phyloP scores from a whole-genome alignment of 2,113 vertebrate genomes.

The Myrmophylax atrothorax region DNA sequence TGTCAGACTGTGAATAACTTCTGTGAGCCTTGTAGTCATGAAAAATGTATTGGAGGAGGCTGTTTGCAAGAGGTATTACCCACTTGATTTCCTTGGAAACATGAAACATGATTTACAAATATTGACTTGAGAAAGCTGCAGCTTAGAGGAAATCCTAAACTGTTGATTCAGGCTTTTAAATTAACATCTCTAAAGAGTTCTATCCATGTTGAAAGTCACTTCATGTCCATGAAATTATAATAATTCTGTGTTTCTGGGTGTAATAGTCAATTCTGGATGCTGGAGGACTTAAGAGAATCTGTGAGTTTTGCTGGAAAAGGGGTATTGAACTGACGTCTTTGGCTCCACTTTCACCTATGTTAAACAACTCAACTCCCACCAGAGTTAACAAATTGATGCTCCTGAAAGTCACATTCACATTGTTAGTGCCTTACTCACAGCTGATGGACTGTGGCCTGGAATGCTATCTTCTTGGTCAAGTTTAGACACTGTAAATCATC shows the following conservation, averaged over 20 bases:
- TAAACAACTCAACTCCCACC: accelerated
- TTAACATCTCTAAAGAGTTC: constrained; percentile 54
- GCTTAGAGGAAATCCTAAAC: constrained; percentile 59
- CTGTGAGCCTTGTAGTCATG: neutral
- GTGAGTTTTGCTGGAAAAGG: neutral
- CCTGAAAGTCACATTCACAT: neutral
- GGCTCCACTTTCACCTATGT: neutral
- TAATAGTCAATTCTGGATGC: neutral
- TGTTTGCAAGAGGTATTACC: constrained; percentile 55
- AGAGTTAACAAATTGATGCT: neutral
- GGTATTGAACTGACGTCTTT: neutral
- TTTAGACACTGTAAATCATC: neutral
- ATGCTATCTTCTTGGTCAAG: neutral
- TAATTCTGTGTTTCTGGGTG: neutral
- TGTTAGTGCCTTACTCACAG: neutral
- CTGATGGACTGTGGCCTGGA: neutral
- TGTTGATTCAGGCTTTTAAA: constrained; percentile 65
- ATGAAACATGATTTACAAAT: constrained; percentile 67
- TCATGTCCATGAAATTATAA: neutral
- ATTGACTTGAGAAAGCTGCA: constrained; percentile 62
- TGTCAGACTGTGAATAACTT: neutral
- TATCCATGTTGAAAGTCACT: neutral
- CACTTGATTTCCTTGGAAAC: constrained; percentile 70
- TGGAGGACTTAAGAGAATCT: neutral
- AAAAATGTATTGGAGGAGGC: constrained; percentile 25